phyloP scores from a whole-genome alignment of 2,888 invertebrate genomes.

The Andrena trimmerana region DNA sequence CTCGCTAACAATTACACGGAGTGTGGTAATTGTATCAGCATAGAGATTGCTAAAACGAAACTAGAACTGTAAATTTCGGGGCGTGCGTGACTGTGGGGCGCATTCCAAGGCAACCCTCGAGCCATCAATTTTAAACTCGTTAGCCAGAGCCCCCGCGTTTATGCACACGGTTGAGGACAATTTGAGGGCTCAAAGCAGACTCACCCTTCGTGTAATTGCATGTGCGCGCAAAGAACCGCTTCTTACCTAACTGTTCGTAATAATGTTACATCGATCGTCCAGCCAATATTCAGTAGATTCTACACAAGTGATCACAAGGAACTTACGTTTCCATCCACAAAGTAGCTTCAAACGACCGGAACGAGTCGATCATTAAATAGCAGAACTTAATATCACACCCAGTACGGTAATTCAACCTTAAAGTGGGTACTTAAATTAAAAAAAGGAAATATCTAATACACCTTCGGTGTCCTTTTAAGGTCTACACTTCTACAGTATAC shows the following conservation, averaged over 20 bases:
- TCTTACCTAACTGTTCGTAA: conserved; percentile 42
- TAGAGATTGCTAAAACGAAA: background rate
- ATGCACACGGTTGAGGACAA: conserved; percentile 52
- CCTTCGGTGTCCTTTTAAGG: too few species aligned
- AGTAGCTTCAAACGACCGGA: background rate
- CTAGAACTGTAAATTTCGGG: conserved; percentile 14
- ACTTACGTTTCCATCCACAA: background rate
- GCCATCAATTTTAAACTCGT: conserved; percentile 65
- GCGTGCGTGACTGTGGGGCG: conserved; percentile 38
- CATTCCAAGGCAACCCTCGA: conserved; percentile 34
- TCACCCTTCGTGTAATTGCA: conserved; percentile 50
- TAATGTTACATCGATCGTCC: conserved; percentile 27
- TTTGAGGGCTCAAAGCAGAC: conserved; percentile 57
- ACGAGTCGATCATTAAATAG: too few species aligned
- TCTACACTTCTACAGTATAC: too few species aligned
- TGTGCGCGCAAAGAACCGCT: conserved; percentile 36
- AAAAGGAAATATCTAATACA: too few species aligned
- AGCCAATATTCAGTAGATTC: conserved; percentile 20
- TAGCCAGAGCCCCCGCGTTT: conserved; percentile 46
- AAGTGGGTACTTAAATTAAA: too few species aligned
- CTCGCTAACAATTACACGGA: background rate
- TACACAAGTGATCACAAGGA: background rate
- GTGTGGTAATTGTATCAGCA: background rate
- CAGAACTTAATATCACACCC: too few species aligned
- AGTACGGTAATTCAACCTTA: too few species aligned